Conservation (phyloP, 1,140 invertebrate genomes). For the Formica selysi region DNA sequence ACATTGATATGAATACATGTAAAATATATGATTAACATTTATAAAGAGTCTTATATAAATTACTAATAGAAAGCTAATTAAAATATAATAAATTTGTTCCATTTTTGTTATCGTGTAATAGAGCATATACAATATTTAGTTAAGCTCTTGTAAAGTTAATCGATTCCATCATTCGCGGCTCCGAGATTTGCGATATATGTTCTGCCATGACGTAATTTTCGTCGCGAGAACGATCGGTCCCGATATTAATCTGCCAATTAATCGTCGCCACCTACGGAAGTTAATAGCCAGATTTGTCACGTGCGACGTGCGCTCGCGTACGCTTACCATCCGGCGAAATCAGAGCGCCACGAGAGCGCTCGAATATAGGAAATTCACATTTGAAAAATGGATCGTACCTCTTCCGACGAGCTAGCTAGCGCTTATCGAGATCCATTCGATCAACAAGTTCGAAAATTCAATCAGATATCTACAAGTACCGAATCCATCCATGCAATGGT, state of each 20-base stretch:
- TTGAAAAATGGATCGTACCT: constrained; percentile 39
- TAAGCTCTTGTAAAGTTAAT: constrained; percentile 27
- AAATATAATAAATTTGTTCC: background rate
- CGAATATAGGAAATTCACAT: background rate
- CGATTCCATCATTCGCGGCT: constrained; percentile 1
- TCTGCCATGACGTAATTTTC: constrained; percentile 26
- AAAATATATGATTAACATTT: background rate
- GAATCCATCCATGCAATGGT: background rate
- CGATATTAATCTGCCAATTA: constrained; percentile 55
- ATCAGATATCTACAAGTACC: constrained; percentile 29
- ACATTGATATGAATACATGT: background rate
- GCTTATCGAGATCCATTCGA: constrained; percentile 29
- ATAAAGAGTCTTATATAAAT: background rate
- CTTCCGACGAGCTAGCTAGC: background rate
- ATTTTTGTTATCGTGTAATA: background rate
- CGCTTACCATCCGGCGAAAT: constrained; percentile 32
- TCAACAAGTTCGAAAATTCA: constrained; percentile 37
- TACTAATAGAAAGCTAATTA: background rate
- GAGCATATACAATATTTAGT: background rate
- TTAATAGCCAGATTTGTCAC: constrained; percentile 56
- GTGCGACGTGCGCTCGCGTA: constrained; percentile 22
- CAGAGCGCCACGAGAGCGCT: constrained; percentile 1
- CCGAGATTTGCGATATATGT: constrained; percentile 1
- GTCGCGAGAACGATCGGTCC: constrained; percentile 10
- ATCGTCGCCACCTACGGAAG: constrained; percentile 41